Evolutionary conservation across 53 echinoderm and acorn worm genomes (phyloP), one percentile per base, ranked within the genome.

Genomic region (Luidia sarsii): DNA sequence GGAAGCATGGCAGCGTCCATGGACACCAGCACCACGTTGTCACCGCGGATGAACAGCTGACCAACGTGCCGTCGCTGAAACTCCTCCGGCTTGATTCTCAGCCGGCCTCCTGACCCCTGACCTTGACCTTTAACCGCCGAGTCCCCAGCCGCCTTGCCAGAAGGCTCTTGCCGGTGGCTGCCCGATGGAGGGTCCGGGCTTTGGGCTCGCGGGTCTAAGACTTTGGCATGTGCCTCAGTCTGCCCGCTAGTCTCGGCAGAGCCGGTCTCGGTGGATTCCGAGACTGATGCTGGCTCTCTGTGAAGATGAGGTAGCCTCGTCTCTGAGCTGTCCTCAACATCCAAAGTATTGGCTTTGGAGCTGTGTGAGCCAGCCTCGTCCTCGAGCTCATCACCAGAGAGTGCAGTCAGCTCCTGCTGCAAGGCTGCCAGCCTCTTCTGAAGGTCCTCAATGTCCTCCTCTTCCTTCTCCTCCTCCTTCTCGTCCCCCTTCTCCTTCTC

Each of bases 21-120:
- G 3, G 92, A 85, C 10, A 97, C 86, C 25, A 97, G 65, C 16
- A 93, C 93, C 30, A 97, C 86, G 48, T 89, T 93, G 35, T 97
- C 97, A 15, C 97, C 97, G 63, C 89, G 68, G 24, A 97, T 56
- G 48, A 97, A 97, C 50, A 97, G 39, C 81, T 97, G 97, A 55
- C 86, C 87, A 38, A 89, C 93, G 67, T 93, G 91, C 51, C 93
- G 65, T 38, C 82, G 70, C 32, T 72, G 56, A 60, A 97, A 97
- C 13, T 94, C 89, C 48, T 91, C 94, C 0, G 70, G 88, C 50
- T 91, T 79, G 53, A 97, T 88, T 62, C 71, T 84, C 45, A 82
- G 30, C 24, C 59, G 74, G 15, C 74, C 82, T 32, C 50, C 15
- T 6, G 37, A 23, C 15, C 35, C 20, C 21, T 20, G 27, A 36